Base-by-base conservation (phyloP, 2,113 vertebrate genomes). In the Steatornis caripensis region DNA sequence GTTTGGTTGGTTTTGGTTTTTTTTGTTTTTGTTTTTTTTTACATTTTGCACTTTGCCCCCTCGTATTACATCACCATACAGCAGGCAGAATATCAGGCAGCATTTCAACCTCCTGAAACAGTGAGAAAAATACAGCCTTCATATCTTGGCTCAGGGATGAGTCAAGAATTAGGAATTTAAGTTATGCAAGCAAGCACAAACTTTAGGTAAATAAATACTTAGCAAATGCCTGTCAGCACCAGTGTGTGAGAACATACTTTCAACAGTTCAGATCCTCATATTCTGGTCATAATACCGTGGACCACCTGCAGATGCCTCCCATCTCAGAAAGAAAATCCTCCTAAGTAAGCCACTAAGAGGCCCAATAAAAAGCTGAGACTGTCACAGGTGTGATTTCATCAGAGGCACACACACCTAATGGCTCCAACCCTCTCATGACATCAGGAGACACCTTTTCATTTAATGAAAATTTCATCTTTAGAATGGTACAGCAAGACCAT, bases 101-200 rank as follows among this genome's bases (percentile, higher is more conserved):
- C 86, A 88, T 84, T 86, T 80, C 86, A 84, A 16, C 74, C 86
- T 82, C 37, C 49, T 87, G 70, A 57, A 95, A 95, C 54, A 21
- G 65, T 84, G 80, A 92, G 92, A 87, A 97, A 96, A 95, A 87
- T 37, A 89, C 60, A 92, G 65, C 89, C 94, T 76, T 89, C 48
- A 3, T 84, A 82, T 93, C 93, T 95, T 77, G 54, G 70, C 87
- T 95, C 58, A 32, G 7, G 12, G 64, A 80, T 96, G 94, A 97
- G 77, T 94, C 96, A 96, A 94, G 57, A 95, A 89, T 30, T 18
- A 89, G 95, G 95, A 95, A 95, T 95, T 97, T 61, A 84, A 95
- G 96, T 95, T 94, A 97, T 79, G 94, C 90, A 97, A 96, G 85
- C 83, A 48, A 86, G 86, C 65, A 37, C 57, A 70, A 95, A 87